Evolutionary conservation across 2,888 invertebrate species (phyloP).

Genomic region (Lasius platythorax): DNA sequence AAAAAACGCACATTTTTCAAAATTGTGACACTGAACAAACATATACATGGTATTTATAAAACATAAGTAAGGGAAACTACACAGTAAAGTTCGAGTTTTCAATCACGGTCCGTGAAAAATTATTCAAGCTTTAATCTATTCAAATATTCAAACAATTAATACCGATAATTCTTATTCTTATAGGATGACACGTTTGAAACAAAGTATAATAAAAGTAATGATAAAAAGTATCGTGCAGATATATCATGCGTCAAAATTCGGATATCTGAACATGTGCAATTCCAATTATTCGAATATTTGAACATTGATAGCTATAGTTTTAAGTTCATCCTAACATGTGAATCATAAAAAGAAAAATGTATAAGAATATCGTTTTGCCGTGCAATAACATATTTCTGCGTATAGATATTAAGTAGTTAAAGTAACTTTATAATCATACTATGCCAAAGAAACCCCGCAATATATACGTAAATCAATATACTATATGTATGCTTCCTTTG

Average conservation of each 20-base stretch:
- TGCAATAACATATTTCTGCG: slow-evolving; percentile 30
- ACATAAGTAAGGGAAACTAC: not conserved
- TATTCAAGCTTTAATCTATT: slow-evolving; percentile 9
- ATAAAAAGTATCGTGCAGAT: slow-evolving; percentile 5
- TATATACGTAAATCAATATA: slow-evolving; percentile 46
- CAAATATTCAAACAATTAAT: slow-evolving; percentile 30
- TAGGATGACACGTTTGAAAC: not conserved
- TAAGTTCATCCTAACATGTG: not conserved
- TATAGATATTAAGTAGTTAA: slow-evolving; percentile 52
- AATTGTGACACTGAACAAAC: slow-evolving; percentile 12
- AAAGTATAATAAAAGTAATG: slow-evolving; percentile 9
- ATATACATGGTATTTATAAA: slow-evolving; percentile 29
- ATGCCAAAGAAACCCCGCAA: slow-evolving; percentile 72
- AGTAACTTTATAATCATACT: slow-evolving; percentile 53
- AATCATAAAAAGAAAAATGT: slow-evolving; percentile 4
- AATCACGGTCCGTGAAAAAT: not conserved
- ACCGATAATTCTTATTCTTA: not conserved
- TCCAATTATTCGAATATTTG: slow-evolving; percentile 36
- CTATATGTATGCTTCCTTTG: slow-evolving; percentile 62
- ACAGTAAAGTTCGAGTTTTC: slow-evolving; percentile 3
- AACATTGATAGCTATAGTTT: not conserved
- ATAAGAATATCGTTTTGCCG: not conserved
- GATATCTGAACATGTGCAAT: not conserved
- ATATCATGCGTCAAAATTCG: not conserved
- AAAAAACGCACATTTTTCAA: slow-evolving; percentile 38